Conservation (phyloP, 2,888 invertebrate species). For the Hylaea fasciaria region DNA sequence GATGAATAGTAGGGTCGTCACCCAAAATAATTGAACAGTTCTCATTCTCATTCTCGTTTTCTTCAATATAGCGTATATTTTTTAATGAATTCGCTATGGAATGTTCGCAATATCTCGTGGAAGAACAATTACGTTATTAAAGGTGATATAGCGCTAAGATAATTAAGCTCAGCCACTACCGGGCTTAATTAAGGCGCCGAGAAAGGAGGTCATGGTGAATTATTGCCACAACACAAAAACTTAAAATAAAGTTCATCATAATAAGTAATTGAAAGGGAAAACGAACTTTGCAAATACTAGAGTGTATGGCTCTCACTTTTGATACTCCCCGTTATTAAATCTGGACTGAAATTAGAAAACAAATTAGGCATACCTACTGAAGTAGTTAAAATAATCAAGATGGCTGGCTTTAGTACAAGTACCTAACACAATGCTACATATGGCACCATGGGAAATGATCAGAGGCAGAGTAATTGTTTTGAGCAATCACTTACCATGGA, state of each 20-base stretch:
- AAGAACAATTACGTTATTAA: slow-evolving; percentile 29
- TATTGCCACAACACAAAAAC: slow-evolving; percentile 30
- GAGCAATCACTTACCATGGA: no score
- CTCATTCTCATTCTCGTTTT: neutral
- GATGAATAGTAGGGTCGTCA: no score
- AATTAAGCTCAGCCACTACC: slow-evolving; percentile 46
- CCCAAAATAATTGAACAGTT: no score
- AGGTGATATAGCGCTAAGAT: slow-evolving; percentile 35
- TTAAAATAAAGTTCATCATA: slow-evolving; percentile 27
- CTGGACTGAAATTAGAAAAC: no score
- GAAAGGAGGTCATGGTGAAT: slow-evolving; percentile 49
- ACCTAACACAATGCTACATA: no score
- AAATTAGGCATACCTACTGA: no score
- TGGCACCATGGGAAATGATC: no score
- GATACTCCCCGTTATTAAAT: no score
- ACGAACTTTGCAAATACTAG: neutral
- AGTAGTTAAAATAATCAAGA: no score
- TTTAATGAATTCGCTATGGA: slow-evolving; percentile 3
- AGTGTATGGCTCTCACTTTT: no score
- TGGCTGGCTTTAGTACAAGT: no score
- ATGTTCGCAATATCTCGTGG: slow-evolving; percentile 7
- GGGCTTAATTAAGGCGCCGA: slow-evolving; percentile 50
- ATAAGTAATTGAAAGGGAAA: slow-evolving; percentile 20
- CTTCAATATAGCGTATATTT: slow-evolving; percentile 1
- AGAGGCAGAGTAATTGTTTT: no score